Conservation (phyloP, 2,888 invertebrate genomes). For the Chalcis sispes region DNA sequence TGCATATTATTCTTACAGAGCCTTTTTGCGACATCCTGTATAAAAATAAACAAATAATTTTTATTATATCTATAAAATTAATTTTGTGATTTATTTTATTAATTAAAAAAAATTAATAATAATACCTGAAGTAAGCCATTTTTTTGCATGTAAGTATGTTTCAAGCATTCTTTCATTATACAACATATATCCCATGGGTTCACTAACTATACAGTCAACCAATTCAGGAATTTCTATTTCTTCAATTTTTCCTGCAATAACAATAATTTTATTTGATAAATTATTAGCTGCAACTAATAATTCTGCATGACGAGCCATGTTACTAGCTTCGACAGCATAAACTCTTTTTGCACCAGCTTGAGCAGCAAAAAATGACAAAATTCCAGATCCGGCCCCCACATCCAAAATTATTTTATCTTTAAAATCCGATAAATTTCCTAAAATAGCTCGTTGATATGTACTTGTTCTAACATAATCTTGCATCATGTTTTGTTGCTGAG, state of each 20-base stretch:
- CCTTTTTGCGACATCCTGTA: no score
- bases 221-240: slow-evolving; percentile 96
- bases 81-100: no score
- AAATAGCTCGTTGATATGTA: slow-evolving; percentile 97
- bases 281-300: slow-evolving; percentile 93
- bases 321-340: slow-evolving; percentile 99
- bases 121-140: slow-evolving; percentile 93
- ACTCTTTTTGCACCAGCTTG: slow-evolving; percentile 98
- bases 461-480: slow-evolving; percentile 99
- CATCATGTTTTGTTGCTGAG: slow-evolving; percentile 99
- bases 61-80: no score
- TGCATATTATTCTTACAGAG: no score
- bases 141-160: slow-evolving; percentile 98
- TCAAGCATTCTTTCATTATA: slow-evolving; percentile 99
- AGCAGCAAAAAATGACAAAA: slow-evolving; percentile 97
- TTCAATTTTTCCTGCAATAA: slow-evolving; percentile 98
- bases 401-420: slow-evolving; percentile 95
- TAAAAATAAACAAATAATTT: no score
- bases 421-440: slow-evolving; percentile 95
- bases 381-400: slow-evolving; percentile 99
- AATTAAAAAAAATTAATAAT: no score
- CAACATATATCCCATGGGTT: slow-evolving; percentile 99
- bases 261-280: slow-evolving; percentile 90
- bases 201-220: slow-evolving; percentile 98
- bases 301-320: slow-evolving; percentile 98